Evolutionary conservation across 1,140 invertebrate genomes (phyloP).

Genomic region (Telenomus remus): DNA sequence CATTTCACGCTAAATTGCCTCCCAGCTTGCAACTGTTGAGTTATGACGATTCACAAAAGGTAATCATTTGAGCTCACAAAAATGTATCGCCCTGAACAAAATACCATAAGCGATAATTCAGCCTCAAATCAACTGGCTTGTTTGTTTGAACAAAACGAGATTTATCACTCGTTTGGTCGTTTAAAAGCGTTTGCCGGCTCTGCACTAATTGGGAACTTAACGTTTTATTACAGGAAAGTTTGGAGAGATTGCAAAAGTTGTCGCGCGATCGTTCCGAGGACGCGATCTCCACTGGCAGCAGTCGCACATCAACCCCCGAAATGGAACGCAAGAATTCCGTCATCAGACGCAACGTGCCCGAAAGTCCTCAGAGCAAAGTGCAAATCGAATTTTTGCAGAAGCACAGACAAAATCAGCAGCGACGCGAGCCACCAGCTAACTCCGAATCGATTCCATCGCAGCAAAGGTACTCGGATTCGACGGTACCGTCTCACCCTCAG

Average conservation of each 20-base stretch:
- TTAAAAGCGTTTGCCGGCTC: no score
- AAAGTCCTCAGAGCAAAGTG: constrained; percentile 60
- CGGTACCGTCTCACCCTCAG: constrained; percentile 34
- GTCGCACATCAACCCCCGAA: constrained; percentile 75
- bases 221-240: constrained; percentile 65
- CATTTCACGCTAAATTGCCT: constrained; percentile 93
- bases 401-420: constrained; percentile 68
- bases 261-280: constrained; percentile 66
- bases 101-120: not conserved
- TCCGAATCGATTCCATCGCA: constrained; percentile 10
- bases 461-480: constrained; percentile 13
- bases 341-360: constrained; percentile 66
- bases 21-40: constrained; percentile 91
- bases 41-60: constrained; percentile 80
- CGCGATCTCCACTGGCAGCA: constrained; percentile 70
- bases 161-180: no score
- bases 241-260: constrained; percentile 66
- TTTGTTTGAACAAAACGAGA: not conserved
- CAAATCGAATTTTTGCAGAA: constrained; percentile 70
- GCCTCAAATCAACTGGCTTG: not conserved
- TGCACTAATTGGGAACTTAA: no score
- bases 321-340: constrained; percentile 73
- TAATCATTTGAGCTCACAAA: constrained; percentile 13
- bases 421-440: constrained; percentile 31
- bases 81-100: not conserved